phyloP scores from a whole-genome alignment of 2,797 vertebrate genomes.

The Myripristis murdjan region DNA sequence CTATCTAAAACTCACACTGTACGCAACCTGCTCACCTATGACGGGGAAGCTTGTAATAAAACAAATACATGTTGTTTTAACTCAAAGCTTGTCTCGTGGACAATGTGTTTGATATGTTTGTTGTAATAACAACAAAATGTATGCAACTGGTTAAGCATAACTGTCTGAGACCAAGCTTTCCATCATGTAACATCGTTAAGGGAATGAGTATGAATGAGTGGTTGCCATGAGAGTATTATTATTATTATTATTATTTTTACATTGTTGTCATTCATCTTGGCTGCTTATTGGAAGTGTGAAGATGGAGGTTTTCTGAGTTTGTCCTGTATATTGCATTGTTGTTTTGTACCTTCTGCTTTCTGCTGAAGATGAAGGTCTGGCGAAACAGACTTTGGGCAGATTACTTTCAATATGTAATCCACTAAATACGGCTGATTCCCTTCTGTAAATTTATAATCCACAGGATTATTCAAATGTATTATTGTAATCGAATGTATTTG shows the following conservation, averaged over 20 bases:
- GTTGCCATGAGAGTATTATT: conserved; percentile 19
- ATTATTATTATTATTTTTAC: too few relatives aligned
- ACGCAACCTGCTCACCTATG: conserved; percentile 33
- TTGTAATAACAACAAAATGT: conserved; percentile 36
- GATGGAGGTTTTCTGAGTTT: conserved; percentile 17
- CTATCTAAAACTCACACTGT: conserved; percentile 40
- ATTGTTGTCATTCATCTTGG: conserved; percentile 44
- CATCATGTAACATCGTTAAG: conserved; percentile 25
- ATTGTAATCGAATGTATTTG: conserved; percentile 27
- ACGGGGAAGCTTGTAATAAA: conserved; percentile 36
- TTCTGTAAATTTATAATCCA: conserved; percentile 28
- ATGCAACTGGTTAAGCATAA: conserved; percentile 51
- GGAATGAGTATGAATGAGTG: conserved; percentile 38
- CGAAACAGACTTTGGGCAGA: conserved; percentile 23
- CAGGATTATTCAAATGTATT: conserved; percentile 29
- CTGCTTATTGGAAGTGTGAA: conserved; percentile 34
- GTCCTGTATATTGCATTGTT: conserved; percentile 15
- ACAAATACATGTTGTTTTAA: conserved; percentile 32
- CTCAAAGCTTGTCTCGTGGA: conserved; percentile 48
- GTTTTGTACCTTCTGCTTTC: conserved; percentile 25
- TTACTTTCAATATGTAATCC: conserved; percentile 27
- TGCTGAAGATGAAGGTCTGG: conserved; percentile 35
- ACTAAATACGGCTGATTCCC: conserved; percentile 16
- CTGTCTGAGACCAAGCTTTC: conserved; percentile 51
- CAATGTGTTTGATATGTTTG: conserved; percentile 19